These are phyloP conservation scores for Drosophila chauvacae DNA, from an alignment of 1,140 invertebrate species.

Conservation along the genomic window DNA sequence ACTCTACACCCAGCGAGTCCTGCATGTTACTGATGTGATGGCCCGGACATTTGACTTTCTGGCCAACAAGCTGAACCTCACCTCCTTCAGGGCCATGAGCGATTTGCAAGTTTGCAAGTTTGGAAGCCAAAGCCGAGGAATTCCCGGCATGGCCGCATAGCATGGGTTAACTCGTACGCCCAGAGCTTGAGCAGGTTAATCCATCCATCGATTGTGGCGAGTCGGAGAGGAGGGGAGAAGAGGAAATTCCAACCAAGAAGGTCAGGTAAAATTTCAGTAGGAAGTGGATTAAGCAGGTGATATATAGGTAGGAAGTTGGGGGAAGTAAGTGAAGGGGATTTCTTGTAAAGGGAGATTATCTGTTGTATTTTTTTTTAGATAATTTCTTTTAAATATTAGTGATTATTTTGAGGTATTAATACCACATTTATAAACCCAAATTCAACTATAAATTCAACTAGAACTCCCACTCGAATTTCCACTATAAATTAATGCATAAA, in stretches of 20 bases:
- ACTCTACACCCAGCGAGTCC: neutral
- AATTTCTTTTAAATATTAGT: neutral
- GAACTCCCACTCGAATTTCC: neutral
- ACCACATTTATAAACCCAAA: neutral
- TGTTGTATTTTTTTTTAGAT: no score
- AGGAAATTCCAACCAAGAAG: constrained; percentile 9
- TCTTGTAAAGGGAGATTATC: neutral
- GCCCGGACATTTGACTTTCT: constrained; percentile 45
- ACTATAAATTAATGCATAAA: neutral
- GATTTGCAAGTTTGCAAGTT: constrained; percentile 42
- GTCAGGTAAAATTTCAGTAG: constrained; percentile 7
- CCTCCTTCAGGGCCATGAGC: constrained; percentile 29
- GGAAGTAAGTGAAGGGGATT: neutral
- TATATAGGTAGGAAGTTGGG: neutral
- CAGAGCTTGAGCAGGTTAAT: constrained; percentile 11
- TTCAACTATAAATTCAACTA: neutral
- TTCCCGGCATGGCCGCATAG: constrained; percentile 26
- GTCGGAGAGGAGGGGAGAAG: no score
- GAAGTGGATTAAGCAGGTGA: constrained; percentile 23
- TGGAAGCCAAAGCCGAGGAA: constrained; percentile 24
- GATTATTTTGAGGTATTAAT: neutral
- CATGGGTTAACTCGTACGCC: constrained; percentile 28
- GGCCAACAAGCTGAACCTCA: constrained; percentile 18
- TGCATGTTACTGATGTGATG: constrained; percentile 43
- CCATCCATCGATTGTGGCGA: constrained; percentile 26